Percentiles rank a stretch among this genome's conserved stretches.
Evolutionary conservation across 2,113 vertebrate genomes (phyloP).

Genomic region (Aphyosemion australe): DNA sequence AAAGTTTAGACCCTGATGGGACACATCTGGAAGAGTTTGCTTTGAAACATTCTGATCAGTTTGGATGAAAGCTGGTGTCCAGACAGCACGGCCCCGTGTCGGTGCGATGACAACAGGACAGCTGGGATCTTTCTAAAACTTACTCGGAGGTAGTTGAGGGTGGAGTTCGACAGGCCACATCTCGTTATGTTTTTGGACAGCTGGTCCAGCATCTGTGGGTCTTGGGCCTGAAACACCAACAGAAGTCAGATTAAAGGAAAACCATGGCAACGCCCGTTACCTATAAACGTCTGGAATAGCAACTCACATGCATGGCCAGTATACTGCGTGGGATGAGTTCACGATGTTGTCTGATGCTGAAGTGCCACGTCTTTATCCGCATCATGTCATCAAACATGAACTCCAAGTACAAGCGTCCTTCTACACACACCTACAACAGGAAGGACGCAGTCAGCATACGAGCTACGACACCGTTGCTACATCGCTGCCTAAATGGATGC

Average conservation of each 20-base stretch:
- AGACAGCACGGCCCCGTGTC: too few species aligned
- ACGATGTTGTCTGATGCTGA: conserved; percentile 97
- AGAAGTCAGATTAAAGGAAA: not conserved
- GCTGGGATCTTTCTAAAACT: conserved; percentile 12
- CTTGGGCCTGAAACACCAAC: conserved; percentile 85
- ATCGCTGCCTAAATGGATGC: too few species aligned
- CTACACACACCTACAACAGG: conserved; percentile 89
- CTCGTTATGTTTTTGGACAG: conserved; percentile 99
- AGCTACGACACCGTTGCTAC: too few species aligned
- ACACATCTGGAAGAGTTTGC: too few species aligned
- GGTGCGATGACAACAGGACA: not conserved
- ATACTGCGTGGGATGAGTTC: conserved; percentile 99
- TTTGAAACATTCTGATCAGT: too few species aligned
- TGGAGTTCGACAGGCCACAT: conserved; percentile 98
- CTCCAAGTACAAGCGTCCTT: conserved; percentile 95
- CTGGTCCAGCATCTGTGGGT: conserved; percentile 99
- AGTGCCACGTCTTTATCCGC: conserved; percentile 99
- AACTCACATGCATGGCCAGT: conserved; percentile 97
- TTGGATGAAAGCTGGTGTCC: too few species aligned
- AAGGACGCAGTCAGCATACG: not conserved
- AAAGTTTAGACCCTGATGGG: too few species aligned
- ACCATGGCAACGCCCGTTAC: not conserved
- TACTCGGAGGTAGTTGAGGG: conserved; percentile 99
- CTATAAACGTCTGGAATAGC: not conserved
- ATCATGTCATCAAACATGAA: conserved; percentile 99